These are phyloP conservation scores for Aplidium turbinatum DNA, from an alignment of 23 tunicate genomes.

Conservation along the genomic window DNA sequence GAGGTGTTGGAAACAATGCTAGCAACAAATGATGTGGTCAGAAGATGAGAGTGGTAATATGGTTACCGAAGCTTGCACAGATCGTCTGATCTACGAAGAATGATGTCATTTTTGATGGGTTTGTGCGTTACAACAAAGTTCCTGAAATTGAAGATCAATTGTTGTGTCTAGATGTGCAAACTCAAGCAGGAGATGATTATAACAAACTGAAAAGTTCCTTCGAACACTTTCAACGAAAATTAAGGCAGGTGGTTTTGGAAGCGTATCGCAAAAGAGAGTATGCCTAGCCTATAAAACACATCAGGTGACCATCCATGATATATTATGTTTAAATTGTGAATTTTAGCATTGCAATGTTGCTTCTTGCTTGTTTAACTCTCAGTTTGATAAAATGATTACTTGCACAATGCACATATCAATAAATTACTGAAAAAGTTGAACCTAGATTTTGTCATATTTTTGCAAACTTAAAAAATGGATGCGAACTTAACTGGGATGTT, in stretches of 20 bases:
- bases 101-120: slow-evolving; percentile 16
- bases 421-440: slow-evolving; percentile 26
- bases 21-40: neutral
- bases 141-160: slow-evolving; percentile 12
- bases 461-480: no score
- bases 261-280: neutral
- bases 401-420: neutral
- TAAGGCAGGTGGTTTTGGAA: neutral
- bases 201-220: slow-evolving; percentile 21
- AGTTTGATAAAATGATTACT: neutral
- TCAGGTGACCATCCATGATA: no score
- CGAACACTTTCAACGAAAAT: slow-evolving; percentile 24
- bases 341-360: neutral
- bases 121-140: slow-evolving; percentile 22
- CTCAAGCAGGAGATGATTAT: slow-evolving; percentile 29
- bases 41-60: slow-evolving; percentile 38
- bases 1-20: slow-evolving; percentile 28
- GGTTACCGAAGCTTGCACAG: slow-evolving; percentile 28
- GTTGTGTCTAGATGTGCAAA: slow-evolving; percentile 31
- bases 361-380: neutral
- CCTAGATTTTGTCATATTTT: slow-evolving; percentile 14
- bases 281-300: neutral
- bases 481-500: slow-evolving; percentile 21
- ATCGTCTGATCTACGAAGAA: neutral
- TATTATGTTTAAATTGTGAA: neutral